Evolutionary conservation across 2,113 vertebrate genomes (phyloP).

Genomic region (Carassius carassius): DNA sequence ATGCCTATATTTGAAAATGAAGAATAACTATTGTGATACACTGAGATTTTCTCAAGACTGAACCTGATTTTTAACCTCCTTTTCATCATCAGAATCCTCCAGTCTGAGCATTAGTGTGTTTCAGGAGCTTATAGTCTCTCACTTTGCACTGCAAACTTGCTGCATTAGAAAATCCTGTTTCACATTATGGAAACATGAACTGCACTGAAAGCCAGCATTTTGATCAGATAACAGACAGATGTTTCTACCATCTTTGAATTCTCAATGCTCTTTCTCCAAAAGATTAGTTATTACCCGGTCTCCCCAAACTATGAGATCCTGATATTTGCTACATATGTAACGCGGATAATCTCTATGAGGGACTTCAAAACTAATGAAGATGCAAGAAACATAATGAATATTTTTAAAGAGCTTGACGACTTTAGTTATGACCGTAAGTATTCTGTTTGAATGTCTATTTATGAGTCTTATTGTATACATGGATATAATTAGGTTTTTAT

Average conservation of each 20-base stretch:
- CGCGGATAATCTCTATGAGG: constrained; percentile 58
- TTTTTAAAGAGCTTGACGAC: not conserved
- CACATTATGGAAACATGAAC: not conserved
- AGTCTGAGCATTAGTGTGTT: not conserved
- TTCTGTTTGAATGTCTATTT: not conserved
- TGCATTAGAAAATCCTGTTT: not conserved
- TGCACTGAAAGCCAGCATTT: not conserved
- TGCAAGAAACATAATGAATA: rapidly evolving
- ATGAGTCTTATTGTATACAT: not conserved
- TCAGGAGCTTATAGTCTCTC: not conserved
- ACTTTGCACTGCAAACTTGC: not conserved
- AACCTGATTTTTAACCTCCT: not conserved
- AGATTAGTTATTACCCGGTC: constrained; percentile 69
- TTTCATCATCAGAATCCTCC: not conserved
- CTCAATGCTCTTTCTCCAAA: constrained; percentile 55
- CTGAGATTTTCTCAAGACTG: not conserved
- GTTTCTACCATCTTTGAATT: not conserved
- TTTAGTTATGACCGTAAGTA: constrained; percentile 63
- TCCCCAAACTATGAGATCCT: constrained; percentile 50
- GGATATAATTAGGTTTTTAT: not conserved
- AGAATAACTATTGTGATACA: not conserved
- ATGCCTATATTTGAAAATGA: not conserved
- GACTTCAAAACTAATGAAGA: constrained; percentile 18
- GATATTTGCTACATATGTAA: constrained; percentile 68
- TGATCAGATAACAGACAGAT: not conserved